These are phyloP conservation scores for Sarcophaga subvicina DNA, from an alignment of 2,888 invertebrate genomes.

Conservation along the genomic window DNA sequence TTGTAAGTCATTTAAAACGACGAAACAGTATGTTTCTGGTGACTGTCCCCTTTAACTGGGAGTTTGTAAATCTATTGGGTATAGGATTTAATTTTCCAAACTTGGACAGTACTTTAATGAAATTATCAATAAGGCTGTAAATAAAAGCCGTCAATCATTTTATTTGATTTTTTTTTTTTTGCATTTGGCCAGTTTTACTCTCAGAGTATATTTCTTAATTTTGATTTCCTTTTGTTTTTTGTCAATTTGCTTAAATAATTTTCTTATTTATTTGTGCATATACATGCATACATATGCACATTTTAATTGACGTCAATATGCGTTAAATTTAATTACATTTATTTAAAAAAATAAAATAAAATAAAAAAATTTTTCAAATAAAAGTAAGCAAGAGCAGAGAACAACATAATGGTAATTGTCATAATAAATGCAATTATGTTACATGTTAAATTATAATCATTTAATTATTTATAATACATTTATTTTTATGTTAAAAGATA, in stretches of 20 bases:
- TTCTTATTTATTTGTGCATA: constrained; percentile 7
- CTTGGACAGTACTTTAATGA: too few relatives aligned
- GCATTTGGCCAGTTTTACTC: too few relatives aligned
- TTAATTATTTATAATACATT: constrained; percentile 52
- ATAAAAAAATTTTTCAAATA: too few relatives aligned
- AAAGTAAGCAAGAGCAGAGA: neutral
- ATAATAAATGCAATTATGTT: constrained; percentile 60
- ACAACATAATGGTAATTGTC: constrained; percentile 42
- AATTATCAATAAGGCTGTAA: too few relatives aligned
- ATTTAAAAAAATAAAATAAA: constrained; percentile 11
- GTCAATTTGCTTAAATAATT: constrained; percentile 15
- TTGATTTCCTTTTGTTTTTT: neutral
- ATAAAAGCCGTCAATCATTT: too few relatives aligned
- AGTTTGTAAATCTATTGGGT: too few relatives aligned
- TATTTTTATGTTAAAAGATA: neutral
- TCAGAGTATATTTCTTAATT: too few relatives aligned
- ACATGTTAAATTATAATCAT: constrained; percentile 58
- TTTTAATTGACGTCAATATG: constrained; percentile 65
- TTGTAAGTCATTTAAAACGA: too few relatives aligned
- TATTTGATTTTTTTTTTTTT: too few relatives aligned
- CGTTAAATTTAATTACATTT: constrained; percentile 68
- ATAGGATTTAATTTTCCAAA: too few relatives aligned
- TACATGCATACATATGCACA: neutral
- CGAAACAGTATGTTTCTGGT: too few relatives aligned
- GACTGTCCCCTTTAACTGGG: too few relatives aligned